Evolutionary conservation across 2,888 invertebrate genomes (phyloP).

Genomic region (Orthosia cruda): DNA sequence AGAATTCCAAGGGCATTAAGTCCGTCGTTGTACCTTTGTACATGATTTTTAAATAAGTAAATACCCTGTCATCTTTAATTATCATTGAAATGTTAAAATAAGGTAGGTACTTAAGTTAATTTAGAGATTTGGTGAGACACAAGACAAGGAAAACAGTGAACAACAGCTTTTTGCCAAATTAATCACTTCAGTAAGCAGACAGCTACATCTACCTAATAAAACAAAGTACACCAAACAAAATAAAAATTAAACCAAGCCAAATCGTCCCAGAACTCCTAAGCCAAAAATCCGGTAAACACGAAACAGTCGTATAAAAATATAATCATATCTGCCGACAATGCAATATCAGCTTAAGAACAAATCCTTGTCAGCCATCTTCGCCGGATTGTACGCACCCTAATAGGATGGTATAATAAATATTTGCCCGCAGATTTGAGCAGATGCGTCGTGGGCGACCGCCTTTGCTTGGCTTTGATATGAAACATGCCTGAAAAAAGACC

Average conservation of each 20-base stretch:
- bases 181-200: background rate
- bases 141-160: background rate
- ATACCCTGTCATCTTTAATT: no score
- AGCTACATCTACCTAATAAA: conserved; percentile 2
- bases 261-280: conserved; percentile 11
- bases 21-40: no score
- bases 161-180: background rate
- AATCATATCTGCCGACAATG: conserved; percentile 62
- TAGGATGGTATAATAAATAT: conserved; percentile 80
- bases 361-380: conserved; percentile 55
- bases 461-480: conserved; percentile 68
- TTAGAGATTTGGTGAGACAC: background rate
- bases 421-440: conserved; percentile 82
- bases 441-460: conserved; percentile 78
- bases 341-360: conserved; percentile 62
- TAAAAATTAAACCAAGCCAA: conserved; percentile 40
- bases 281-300: conserved; percentile 45
- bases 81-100: no score
- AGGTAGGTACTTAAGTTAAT: background rate
- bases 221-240: conserved; percentile 2
- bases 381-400: conserved; percentile 69
- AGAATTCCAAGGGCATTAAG: no score
- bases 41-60: no score
- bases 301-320: conserved; percentile 50
- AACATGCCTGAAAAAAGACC: conserved; percentile 68